Evolutionary conservation across 2,113 vertebrate species (phyloP).

Genomic region (Hiodon tergisus): DNA sequence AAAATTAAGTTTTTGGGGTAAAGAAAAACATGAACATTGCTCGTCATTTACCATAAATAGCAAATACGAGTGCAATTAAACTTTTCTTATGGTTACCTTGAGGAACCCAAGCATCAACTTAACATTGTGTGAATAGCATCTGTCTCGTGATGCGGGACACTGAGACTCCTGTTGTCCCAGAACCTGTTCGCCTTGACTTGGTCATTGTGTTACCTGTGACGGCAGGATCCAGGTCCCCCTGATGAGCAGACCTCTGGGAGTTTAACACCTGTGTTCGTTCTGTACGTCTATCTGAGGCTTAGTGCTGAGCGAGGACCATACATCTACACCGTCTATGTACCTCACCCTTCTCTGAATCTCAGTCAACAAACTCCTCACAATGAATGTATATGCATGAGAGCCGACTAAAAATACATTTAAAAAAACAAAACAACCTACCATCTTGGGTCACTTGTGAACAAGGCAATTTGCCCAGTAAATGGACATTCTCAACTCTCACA

Average conservation of each 20-base stretch:
- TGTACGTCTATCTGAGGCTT: slow-evolving; percentile 6
- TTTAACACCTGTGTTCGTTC: neutral
- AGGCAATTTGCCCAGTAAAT: too few relatives aligned
- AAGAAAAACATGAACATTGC: neutral
- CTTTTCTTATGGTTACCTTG: slow-evolving; percentile 21
- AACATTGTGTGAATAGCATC: neutral
- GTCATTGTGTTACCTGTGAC: slow-evolving; percentile 22
- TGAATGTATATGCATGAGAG: too few relatives aligned
- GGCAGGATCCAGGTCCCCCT: slow-evolving; percentile 21
- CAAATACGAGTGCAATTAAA: neutral
- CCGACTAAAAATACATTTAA: too few relatives aligned
- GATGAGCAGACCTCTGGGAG: slow-evolving; percentile 11
- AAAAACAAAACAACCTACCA: too few relatives aligned
- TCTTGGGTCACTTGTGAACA: too few relatives aligned
- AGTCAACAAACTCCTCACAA: neutral
- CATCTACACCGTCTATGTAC: neutral
- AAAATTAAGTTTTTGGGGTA: neutral
- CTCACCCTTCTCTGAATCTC: neutral
- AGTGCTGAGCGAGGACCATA: slow-evolving; percentile 23
- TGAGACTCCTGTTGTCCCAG: slow-evolving; percentile 3
- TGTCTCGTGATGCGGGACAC: neutral
- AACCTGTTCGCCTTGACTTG: neutral
- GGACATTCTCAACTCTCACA: too few relatives aligned
- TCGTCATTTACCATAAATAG: neutral
- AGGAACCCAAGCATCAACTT: neutral